phyloP scores from a whole-genome alignment of 2,113 vertebrate species.

The Takifugu flavidus region DNA sequence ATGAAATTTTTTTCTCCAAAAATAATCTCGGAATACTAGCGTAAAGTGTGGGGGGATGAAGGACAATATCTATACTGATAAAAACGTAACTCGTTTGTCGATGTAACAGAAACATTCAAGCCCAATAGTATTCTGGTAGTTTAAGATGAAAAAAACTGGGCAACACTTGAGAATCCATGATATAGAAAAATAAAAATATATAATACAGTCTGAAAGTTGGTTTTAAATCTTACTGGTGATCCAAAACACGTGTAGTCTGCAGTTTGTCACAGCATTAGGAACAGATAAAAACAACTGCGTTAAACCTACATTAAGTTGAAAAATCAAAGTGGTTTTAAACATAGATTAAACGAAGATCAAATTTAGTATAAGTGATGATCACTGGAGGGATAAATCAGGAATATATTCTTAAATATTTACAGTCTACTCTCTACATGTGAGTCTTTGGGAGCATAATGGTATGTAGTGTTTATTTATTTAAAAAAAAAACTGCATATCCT shows the following conservation, averaged over 20 bases:
- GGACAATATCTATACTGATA: constrained; percentile 64
- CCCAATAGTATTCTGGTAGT: constrained; percentile 10
- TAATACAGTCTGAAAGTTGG: no score
- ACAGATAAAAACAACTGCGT: constrained; percentile 23
- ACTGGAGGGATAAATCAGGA: constrained; percentile 24
- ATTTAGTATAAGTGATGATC: constrained; percentile 22
- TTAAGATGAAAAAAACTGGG: constrained; percentile 25
- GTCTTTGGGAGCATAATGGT: constrained; percentile 10
- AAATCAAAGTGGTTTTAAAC: constrained; percentile 33
- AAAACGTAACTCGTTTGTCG: constrained; percentile 58
- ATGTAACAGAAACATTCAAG: constrained; percentile 23
- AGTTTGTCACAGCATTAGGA: constrained; percentile 22
- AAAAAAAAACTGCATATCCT: constrained; percentile 24
- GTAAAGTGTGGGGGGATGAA: constrained; percentile 25
- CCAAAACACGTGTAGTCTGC: constrained; percentile 25
- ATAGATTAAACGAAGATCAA: constrained; percentile 32
- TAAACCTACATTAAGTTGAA: constrained; percentile 28
- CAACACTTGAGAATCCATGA: constrained; percentile 47
- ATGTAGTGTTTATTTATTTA: constrained; percentile 1
- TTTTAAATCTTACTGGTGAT: constrained; percentile 14
- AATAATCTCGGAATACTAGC: constrained; percentile 35
- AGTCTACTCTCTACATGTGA: constrained; percentile 12
- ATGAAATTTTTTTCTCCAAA: constrained; percentile 19
- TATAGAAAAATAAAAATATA: constrained; percentile 40
- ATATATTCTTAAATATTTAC: constrained; percentile 27